Percentiles rank a stretch among this genome's conserved stretches.
These are phyloP conservation scores for Elachura formosa DNA, from an alignment of 2,113 vertebrate genomes.

Conservation along the genomic window DNA sequence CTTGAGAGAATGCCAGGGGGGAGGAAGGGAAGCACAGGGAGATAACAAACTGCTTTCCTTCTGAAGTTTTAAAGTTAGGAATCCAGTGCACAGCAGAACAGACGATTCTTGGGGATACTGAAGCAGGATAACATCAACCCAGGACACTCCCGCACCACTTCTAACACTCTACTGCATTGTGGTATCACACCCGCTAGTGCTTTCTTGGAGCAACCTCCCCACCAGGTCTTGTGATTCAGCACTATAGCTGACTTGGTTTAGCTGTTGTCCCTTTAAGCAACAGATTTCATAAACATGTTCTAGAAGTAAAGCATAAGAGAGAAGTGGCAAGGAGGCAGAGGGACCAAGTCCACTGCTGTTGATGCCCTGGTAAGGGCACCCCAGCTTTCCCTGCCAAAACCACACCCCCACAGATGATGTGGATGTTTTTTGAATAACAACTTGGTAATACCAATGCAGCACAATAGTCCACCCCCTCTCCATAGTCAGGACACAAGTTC, in stretches of 20 bases:
- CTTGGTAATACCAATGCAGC: too few relatives aligned
- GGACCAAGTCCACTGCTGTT: too few relatives aligned
- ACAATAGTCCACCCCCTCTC: not conserved
- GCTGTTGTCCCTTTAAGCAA: not conserved
- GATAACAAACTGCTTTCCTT: too few relatives aligned
- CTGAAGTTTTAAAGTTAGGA: too few relatives aligned
- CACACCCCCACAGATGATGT: fast-evolving
- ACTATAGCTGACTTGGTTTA: not conserved
- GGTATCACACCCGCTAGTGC: fast-evolving
- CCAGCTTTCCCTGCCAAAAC: not conserved
- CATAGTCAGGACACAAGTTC: not conserved
- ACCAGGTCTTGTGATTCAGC: not conserved
- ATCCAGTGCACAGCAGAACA: too few relatives aligned
- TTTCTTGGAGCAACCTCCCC: not conserved
- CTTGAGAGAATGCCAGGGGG: too few relatives aligned
- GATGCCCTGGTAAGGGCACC: not conserved
- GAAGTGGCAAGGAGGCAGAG: not conserved
- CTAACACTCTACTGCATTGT: not conserved
- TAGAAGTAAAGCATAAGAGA: not conserved
- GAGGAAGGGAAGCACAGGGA: too few relatives aligned
- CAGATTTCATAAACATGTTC: fast-evolving
- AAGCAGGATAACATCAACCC: too few relatives aligned
- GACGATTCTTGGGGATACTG: too few relatives aligned
- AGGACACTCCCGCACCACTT: fast-evolving
- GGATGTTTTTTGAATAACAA: not conserved